phyloP scores from a whole-genome alignment of 53 echinoderm and acorn worm species.

The Echinometra lucunter region DNA sequence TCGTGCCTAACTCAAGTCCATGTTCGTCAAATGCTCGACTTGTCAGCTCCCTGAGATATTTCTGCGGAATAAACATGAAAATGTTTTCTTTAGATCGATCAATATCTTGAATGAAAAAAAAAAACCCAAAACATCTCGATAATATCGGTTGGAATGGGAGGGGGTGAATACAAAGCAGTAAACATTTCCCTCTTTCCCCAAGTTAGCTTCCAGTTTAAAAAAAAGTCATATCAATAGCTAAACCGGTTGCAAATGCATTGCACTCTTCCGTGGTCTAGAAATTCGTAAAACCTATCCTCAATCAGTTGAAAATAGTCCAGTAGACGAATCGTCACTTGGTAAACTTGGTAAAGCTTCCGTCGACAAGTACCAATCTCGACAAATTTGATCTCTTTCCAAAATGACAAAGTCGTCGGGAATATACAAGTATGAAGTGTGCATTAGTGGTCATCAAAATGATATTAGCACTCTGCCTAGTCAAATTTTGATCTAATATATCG shows the following conservation, averaged over 20 bases:
- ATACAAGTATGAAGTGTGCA: too few relatives aligned
- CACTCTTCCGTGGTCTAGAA: neutral
- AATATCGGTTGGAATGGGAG: too few relatives aligned
- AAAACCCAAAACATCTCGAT: too few relatives aligned
- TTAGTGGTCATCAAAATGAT: too few relatives aligned
- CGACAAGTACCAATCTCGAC: too few relatives aligned
- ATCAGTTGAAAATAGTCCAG: too few relatives aligned
- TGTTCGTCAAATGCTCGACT: neutral
- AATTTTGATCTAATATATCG: neutral
- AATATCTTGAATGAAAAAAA: too few relatives aligned
- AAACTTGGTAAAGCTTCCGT: too few relatives aligned
- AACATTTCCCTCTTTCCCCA: neutral
- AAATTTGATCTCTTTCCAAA: too few relatives aligned
- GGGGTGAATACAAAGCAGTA: neutral
- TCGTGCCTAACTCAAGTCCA: neutral
- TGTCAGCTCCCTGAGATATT: constrained; percentile 12
- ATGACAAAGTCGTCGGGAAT: too few relatives aligned
- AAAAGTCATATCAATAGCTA: neutral
- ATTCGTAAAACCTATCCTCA: neutral
- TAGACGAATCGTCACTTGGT: too few relatives aligned
- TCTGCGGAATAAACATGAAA: neutral
- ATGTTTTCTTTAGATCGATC: neutral
- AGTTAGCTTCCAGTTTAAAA: neutral
- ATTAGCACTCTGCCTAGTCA: too few relatives aligned
- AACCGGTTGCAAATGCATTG: neutral